Conservation (phyloP, 2,113 vertebrate species). For the Caranx melampygus region DNA sequence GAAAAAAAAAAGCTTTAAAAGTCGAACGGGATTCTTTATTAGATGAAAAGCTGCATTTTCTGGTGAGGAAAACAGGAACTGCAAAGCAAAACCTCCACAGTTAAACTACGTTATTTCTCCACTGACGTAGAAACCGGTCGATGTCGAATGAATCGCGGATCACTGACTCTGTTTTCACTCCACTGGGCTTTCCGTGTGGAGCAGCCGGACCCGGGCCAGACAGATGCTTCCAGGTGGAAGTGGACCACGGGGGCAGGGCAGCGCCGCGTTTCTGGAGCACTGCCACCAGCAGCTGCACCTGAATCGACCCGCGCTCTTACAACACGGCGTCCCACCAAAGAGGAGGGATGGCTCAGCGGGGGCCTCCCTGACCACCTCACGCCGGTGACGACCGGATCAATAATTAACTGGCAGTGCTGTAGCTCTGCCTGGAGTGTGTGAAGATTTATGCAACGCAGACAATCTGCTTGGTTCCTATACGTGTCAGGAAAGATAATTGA, state of each 20-base stretch:
- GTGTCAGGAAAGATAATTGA: constrained; percentile 55
- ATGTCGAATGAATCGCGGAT: constrained; percentile 65
- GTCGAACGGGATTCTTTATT: background rate
- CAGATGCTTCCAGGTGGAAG: constrained; percentile 74
- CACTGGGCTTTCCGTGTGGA: constrained; percentile 51
- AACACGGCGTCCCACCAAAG: background rate
- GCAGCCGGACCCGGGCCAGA: constrained; percentile 46
- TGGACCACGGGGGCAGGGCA: constrained; percentile 46
- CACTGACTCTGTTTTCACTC: constrained; percentile 54
- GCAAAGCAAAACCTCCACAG: constrained; percentile 6
- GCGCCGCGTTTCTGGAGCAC: constrained; percentile 46
- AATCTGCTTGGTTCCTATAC: constrained; percentile 32
- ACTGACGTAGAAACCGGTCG: constrained; percentile 51
- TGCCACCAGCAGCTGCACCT: constrained; percentile 55
- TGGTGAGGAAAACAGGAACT: constrained; percentile 15
- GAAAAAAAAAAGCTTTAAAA: background rate
- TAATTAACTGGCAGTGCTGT: constrained; percentile 40
- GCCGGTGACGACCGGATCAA: constrained; percentile 26
- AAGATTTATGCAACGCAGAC: constrained; percentile 38
- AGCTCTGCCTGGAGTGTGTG: background rate
- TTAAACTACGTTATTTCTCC: constrained; percentile 27
- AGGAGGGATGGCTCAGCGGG: background rate
- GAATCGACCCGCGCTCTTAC: constrained; percentile 18
- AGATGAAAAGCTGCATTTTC: constrained; percentile 1
- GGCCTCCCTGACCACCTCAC: background rate